Conservation (phyloP, 2,888 invertebrate species). For the Celastrina argiolus region DNA sequence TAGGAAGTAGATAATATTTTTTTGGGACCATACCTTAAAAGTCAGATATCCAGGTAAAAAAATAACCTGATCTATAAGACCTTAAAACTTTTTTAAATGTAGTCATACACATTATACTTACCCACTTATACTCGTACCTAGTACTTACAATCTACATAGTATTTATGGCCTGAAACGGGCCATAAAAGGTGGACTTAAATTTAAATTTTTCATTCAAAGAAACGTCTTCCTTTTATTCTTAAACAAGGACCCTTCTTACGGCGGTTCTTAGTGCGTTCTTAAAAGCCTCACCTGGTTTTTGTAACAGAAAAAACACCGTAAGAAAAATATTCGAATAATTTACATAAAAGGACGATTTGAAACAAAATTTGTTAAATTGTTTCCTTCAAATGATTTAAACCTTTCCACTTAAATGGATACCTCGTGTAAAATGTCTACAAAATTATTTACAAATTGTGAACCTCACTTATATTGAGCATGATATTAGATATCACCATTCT, state of each 20-base stretch:
- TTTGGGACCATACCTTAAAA: too few relatives aligned
- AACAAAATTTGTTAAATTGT: not conserved
- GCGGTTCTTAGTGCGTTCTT: slow-evolving; percentile 3
- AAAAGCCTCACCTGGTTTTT: slow-evolving; percentile 9
- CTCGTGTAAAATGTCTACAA: not conserved
- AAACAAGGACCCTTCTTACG: slow-evolving; percentile 10
- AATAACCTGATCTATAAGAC: too few relatives aligned
- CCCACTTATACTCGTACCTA: too few relatives aligned
- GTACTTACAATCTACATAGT: not conserved
- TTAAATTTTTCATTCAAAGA: slow-evolving; percentile 4
- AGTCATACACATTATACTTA: too few relatives aligned
- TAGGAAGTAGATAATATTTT: too few relatives aligned
- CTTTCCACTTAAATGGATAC: not conserved
- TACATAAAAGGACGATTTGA: not conserved
- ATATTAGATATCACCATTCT: too few relatives aligned
- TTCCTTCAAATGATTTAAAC: not conserved
- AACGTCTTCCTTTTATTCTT: slow-evolving; percentile 8
- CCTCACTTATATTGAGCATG: too few relatives aligned
- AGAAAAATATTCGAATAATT: slow-evolving; percentile 6
- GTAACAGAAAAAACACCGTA: slow-evolving; percentile 1
- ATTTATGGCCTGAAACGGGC: too few relatives aligned
- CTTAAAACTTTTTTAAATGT: too few relatives aligned
- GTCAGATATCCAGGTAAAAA: too few relatives aligned
- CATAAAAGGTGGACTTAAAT: not conserved
- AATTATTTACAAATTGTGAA: not conserved